A percentile compares a stretch with the other conserved stretches of the same genome.
Evolutionary conservation across 2,113 vertebrate genomes (phyloP).

Genomic region (human): DNA sequence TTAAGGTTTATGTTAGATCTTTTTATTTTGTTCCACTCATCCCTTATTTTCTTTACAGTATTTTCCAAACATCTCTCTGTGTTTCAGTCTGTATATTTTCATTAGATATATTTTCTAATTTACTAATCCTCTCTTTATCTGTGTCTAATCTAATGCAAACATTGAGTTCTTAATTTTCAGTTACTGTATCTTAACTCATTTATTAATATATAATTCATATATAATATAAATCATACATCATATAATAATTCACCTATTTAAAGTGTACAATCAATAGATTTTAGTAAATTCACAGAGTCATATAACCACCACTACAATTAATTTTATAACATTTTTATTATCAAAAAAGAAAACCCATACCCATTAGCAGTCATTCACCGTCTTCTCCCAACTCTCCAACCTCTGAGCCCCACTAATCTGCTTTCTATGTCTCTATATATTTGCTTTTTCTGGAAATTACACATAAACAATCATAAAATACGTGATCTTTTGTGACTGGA

Average conservation of each 20-base stretch:
- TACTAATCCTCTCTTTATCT: neutral
- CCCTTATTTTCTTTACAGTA: neutral
- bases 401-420: neutral
- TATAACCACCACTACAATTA: neutral
- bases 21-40: neutral
- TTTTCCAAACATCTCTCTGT: neutral
- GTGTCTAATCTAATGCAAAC: neutral
- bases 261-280: neutral
- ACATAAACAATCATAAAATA: neutral
- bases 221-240: neutral
- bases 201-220: neutral
- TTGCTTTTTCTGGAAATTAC: neutral
- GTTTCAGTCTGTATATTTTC: neutral
- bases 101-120: conserved; percentile 6
- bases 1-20: neutral
- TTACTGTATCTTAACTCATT: neutral
- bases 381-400: neutral
- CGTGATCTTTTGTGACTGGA: neutral
- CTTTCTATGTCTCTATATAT: neutral
- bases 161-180: neutral
- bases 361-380: neutral
- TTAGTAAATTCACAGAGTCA: neutral
- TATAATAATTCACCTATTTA: neutral
- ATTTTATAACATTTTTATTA: neutral
- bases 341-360: neutral